These are phyloP conservation scores for Aplocera efformata DNA, from an alignment of 2,888 invertebrate species.

Conservation along the genomic window DNA sequence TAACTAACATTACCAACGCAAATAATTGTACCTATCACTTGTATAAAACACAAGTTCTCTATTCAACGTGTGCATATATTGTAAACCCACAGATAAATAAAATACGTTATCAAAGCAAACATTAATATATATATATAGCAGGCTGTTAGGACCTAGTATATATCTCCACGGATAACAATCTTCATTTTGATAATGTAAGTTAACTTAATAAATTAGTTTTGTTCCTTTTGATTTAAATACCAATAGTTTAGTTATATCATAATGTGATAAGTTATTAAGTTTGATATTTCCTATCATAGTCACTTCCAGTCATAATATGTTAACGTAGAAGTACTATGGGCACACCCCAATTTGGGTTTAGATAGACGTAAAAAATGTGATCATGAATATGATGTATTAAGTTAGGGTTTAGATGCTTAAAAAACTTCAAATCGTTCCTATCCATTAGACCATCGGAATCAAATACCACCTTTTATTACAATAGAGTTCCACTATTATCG, in stretches of 20 bases:
- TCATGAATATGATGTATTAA: slow-evolving; percentile 56
- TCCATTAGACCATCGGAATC: slow-evolving; percentile 53
- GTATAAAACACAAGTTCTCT: neutral
- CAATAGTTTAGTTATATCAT: slow-evolving; percentile 56
- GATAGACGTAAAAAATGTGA: slow-evolving; percentile 65
- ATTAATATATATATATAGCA: slow-evolving; percentile 31
- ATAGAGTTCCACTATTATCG: slow-evolving; percentile 62
- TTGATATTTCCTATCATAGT: slow-evolving; percentile 72
- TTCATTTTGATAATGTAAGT: slow-evolving; percentile 38
- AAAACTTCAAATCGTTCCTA: slow-evolving; percentile 65
- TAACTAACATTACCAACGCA: slow-evolving; percentile 37
- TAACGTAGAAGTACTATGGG: slow-evolving; percentile 64
- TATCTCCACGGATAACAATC: slow-evolving; percentile 1
- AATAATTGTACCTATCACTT: slow-evolving; percentile 5
- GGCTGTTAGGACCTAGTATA: slow-evolving; percentile 46
- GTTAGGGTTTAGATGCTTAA: slow-evolving; percentile 49
- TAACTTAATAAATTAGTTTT: slow-evolving; percentile 46
- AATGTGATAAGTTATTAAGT: slow-evolving; percentile 73
- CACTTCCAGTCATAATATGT: slow-evolving; percentile 80
- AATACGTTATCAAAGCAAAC: slow-evolving; percentile 22
- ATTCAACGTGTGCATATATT: neutral
- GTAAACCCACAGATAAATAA: slow-evolving; percentile 15
- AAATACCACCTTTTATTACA: slow-evolving; percentile 40
- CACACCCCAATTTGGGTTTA: slow-evolving; percentile 47
- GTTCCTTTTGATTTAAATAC: slow-evolving; percentile 62